Percentiles rank a stretch among this genome's conserved stretches.
Evolutionary conservation across 2,113 vertebrate genomes (phyloP).

Genomic region (Gobiocypris rarus): DNA sequence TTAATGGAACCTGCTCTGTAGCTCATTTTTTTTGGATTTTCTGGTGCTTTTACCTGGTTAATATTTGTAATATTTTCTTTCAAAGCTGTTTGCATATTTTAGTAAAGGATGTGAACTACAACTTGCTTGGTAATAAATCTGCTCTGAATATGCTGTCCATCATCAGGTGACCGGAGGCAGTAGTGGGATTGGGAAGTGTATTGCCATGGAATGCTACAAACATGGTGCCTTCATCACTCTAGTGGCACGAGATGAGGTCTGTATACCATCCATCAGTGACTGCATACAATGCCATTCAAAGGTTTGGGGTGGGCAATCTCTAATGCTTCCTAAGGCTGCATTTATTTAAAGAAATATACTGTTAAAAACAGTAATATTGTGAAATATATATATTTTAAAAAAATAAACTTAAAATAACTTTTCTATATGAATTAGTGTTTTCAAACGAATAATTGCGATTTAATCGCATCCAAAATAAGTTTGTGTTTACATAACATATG

Average conservation of each 20-base stretch:
- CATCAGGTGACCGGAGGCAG: conserved; percentile 94
- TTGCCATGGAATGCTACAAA: conserved; percentile 93
- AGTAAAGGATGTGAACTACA: background rate
- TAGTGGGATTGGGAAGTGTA: conserved; percentile 95
- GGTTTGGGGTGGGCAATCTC: background rate
- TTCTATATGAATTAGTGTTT: too few relatives aligned
- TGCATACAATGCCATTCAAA: background rate
- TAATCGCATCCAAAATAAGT: too few relatives aligned
- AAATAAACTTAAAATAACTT: too few relatives aligned
- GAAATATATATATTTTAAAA: background rate
- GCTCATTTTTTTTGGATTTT: background rate
- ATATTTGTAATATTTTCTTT: background rate
- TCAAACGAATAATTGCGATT: too few relatives aligned
- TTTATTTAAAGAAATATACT: background rate
- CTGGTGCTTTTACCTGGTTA: background rate
- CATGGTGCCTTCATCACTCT: conserved; percentile 97
- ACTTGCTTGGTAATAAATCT: background rate
- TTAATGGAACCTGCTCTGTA: background rate
- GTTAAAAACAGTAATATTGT: background rate
- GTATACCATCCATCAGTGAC: background rate
- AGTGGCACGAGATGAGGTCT: conserved; percentile 94
- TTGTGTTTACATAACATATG: too few relatives aligned
- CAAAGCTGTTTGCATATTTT: background rate
- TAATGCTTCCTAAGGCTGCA: background rate
- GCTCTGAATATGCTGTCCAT: conserved; percentile 30